Evolutionary conservation across 2,888 invertebrate species (phyloP), one percentile per base, ranked within the genome.

Genomic region (Drosophila setosimentum): DNA sequence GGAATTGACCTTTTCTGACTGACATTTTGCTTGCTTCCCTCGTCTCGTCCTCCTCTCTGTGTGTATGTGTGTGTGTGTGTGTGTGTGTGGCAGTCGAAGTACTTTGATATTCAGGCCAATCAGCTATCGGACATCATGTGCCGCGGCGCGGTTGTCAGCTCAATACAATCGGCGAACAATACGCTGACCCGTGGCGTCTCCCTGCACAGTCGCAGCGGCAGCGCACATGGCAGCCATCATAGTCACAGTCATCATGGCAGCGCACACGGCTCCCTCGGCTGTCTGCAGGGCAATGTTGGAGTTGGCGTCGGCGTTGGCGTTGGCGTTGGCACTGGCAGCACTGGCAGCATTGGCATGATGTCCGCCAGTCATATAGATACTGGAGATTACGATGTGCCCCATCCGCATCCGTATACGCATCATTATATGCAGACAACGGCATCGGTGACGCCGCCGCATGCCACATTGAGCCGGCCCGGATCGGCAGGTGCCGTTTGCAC

Each of bases 321-420:
- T 35, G 89, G 84, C 16, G 87, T 82, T 53, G 82, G 76, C 42
- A 84, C 84, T 1, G 84, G 78, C 21, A 91, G 90, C 66, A 87
- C 86, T 37, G 91, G 92, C 61, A 91, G 92, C 81, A 92, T 92
- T 68, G 93, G 92, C 40, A 92, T 93, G 91, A 87, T 93, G 62
- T 89, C 93, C 24, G 91, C 92, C 57, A 91, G 92, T 33, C 91
- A 91, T 61, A 92, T 93, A 59, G 93, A 93, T 72, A 93, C 93
- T 10, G 93, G 93, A 49, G 93, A 93, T 78, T 93, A 93, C 78
- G 93, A 93, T 90, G 93, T 93, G 58, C 93, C 93, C 48, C 93
- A 93, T 91, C 93, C 93, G 74, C 93, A 93, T 91, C 93, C 93
- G 29, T 93, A 93, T 81, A 93, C 93, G 59, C 93, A 93, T 88